Percentiles rank a stretch among this genome's conserved stretches.
phyloP scores from a whole-genome alignment of 2,113 vertebrate genomes.

The Hemibagrus wyckioides region DNA sequence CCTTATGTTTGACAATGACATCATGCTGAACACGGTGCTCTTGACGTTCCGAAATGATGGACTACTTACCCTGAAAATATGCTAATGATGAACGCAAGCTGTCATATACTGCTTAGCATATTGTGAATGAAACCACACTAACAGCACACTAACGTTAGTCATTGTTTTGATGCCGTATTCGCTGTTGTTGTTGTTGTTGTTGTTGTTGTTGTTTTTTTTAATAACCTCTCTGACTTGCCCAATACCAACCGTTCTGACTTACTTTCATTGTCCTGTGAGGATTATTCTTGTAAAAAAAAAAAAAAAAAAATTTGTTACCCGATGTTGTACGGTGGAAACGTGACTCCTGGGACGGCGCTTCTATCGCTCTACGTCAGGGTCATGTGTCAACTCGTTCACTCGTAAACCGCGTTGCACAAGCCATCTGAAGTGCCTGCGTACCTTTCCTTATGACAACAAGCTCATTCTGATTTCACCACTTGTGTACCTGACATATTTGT shows the following conservation, averaged over 20 bases:
- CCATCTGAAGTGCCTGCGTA: constrained; percentile 67
- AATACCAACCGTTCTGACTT: background rate
- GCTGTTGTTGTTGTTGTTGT: too few species aligned
- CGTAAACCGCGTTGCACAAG: constrained; percentile 47
- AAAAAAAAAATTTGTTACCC: too few species aligned
- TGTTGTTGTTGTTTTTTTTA: too few species aligned
- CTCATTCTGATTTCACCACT: constrained; percentile 55
- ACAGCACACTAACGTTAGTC: background rate
- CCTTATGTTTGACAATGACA: background rate
- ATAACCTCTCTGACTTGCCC: background rate
- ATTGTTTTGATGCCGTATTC: background rate
- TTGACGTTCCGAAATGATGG: background rate
- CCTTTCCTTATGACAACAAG: constrained; percentile 53
- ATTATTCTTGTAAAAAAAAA: background rate
- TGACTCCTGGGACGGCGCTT: background rate
- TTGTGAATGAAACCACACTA: constrained; percentile 7
- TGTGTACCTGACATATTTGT: constrained; percentile 53
- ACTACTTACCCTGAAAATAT: background rate
- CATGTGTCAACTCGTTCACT: constrained; percentile 14
- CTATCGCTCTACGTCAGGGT: background rate
- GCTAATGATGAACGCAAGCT: background rate
- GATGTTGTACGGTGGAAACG: background rate
- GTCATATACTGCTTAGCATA: background rate
- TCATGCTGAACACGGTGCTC: background rate
- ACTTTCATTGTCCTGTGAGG: background rate